A percentile compares a stretch with the other conserved stretches of the same genome.
Conservation (phyloP, 2,797 vertebrate species). For the Enteromius anoplus region DNA sequence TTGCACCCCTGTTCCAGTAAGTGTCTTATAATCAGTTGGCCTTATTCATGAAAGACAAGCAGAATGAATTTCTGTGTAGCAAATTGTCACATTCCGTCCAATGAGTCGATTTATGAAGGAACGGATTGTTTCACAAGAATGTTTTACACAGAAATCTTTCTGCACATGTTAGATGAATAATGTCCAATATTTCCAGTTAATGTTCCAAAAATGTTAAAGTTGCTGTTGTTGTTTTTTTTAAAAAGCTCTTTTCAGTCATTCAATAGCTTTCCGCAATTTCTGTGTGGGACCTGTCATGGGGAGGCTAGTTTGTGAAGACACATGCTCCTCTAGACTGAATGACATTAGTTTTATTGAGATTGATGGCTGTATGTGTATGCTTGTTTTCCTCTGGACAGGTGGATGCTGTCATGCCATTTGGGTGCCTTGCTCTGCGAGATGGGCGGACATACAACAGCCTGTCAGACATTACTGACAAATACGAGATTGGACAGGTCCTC, state of each 20-base stretch:
- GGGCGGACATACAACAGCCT: slow-evolving; percentile 82
- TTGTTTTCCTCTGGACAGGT: slow-evolving; percentile 67
- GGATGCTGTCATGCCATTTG: slow-evolving; percentile 87
- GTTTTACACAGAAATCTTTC: slow-evolving; percentile 1
- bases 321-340: slow-evolving; percentile 37
- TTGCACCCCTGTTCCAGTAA: not conserved
- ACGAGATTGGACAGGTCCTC: slow-evolving; percentile 87
- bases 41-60: slow-evolving; percentile 11
- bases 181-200: not conserved
- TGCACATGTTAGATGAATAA: not conserved
- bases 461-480: slow-evolving; percentile 87
- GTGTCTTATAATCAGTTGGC: not conserved
- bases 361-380: slow-evolving; percentile 36
- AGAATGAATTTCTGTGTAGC: not conserved
- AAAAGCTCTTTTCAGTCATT: not conserved
- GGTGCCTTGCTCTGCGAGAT: slow-evolving; percentile 87
- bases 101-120: not conserved
- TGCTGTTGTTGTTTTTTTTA: not conserved
- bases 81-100: not conserved
- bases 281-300: slow-evolving; percentile 26
- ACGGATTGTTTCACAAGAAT: not conserved
- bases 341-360: slow-evolving; percentile 48
- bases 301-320: slow-evolving; percentile 41
- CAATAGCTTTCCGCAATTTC: not conserved
- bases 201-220: not conserved